Evolutionary conservation across 2,113 vertebrate genomes (phyloP).

Genomic region (Hippocampus mohnikei): DNA sequence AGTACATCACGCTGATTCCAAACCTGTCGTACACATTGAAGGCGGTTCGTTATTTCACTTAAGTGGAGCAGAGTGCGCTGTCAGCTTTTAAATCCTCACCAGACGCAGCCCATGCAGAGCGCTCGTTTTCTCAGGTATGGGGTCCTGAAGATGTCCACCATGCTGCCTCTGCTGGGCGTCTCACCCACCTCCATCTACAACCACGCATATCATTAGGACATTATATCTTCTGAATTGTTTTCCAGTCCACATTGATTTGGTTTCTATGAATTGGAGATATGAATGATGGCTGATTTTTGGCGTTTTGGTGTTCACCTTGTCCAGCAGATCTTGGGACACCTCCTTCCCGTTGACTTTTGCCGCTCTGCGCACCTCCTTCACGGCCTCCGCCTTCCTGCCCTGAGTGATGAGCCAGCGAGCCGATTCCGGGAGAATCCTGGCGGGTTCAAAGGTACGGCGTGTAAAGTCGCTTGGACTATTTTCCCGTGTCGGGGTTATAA

Average conservation of each 20-base stretch:
- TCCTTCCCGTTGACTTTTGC: slow-evolving; percentile 71
- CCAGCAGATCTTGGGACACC: slow-evolving; percentile 66
- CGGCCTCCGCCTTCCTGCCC: slow-evolving; percentile 75
- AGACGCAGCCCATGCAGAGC: slow-evolving; percentile 72
- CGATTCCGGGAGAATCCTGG: slow-evolving; percentile 83
- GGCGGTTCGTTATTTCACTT: neutral
- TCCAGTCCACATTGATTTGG: no score
- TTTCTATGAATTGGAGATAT: no score
- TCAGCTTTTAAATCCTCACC: slow-evolving; percentile 69
- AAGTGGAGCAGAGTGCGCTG: neutral
- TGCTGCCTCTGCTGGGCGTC: slow-evolving; percentile 50
- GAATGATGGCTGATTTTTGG: no score
- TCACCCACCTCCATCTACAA: slow-evolving; percentile 65
- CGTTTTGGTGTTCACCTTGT: slow-evolving; percentile 65
- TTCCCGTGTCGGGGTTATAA: neutral
- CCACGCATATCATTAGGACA: no score
- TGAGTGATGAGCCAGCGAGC: slow-evolving; percentile 82
- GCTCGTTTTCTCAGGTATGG: slow-evolving; percentile 72
- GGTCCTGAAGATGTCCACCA: slow-evolving; percentile 76
- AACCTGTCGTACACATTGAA: slow-evolving; percentile 70
- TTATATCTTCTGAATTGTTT: no score
- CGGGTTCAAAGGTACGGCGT: neutral
- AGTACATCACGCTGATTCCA: slow-evolving; percentile 83
- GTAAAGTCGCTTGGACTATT: neutral
- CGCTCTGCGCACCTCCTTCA: slow-evolving; percentile 74